A percentile compares a stretch with the other conserved stretches of the same genome.
Conservation (phyloP, 2,888 invertebrate genomes). For the Carterocephalus palaemon region DNA sequence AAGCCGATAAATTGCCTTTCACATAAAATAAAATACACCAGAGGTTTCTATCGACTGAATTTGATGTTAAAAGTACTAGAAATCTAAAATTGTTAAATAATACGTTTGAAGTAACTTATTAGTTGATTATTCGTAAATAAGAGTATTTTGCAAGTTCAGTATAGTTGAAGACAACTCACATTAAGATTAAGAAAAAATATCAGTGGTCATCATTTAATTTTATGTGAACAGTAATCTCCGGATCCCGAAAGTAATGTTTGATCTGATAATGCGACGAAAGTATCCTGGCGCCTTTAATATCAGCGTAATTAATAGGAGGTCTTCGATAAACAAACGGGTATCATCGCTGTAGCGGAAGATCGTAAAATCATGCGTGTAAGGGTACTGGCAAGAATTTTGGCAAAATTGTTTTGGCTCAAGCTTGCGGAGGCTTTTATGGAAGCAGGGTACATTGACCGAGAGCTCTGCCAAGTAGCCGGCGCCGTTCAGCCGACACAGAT, state of each 20-base stretch:
- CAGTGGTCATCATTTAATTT: conserved; percentile 8
- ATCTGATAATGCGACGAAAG: conserved; percentile 49
- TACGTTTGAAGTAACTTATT: too few relatives aligned
- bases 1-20: background rate
- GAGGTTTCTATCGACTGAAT: background rate
- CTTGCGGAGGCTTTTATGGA: conserved; percentile 70
- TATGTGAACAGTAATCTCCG: background rate
- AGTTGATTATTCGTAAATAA: too few relatives aligned
- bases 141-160: too few relatives aligned
- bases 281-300: conserved; percentile 53
- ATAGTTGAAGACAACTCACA: too few relatives aligned
- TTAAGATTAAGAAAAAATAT: conserved; percentile 2
- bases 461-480: conserved; percentile 72
- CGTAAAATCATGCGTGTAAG: conserved; percentile 73
- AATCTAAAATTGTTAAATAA: too few relatives aligned
- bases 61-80: too few relatives aligned
- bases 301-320: conserved; percentile 55
- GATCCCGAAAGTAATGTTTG: conserved; percentile 40
- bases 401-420: conserved; percentile 73
- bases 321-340: conserved; percentile 54
- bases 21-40: background rate
- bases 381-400: conserved; percentile 71
- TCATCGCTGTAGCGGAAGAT: conserved; percentile 50
- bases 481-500: conserved; percentile 70
- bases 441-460: conserved; percentile 71